Conservation (phyloP, 2,888 invertebrate species). For the Merodon equestris region DNA sequence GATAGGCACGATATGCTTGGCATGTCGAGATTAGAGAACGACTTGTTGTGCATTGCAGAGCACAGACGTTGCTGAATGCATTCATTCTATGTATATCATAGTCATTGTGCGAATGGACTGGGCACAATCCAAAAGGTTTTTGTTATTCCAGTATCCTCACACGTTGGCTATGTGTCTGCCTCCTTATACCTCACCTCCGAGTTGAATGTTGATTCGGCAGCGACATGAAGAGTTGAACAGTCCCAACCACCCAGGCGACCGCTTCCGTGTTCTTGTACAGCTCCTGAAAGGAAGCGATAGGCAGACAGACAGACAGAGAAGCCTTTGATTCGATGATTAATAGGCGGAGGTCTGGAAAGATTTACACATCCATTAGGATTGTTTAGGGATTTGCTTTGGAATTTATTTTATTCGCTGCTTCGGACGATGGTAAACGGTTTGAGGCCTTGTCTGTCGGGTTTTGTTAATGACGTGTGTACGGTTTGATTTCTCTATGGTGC, state of each 20-base stretch:
- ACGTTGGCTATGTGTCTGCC: constrained; percentile 31
- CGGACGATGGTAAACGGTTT: background rate
- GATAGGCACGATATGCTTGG: constrained; percentile 58
- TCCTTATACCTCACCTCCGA: constrained; percentile 1
- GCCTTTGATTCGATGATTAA: constrained; percentile 63
- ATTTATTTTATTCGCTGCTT: constrained; percentile 38
- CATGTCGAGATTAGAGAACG: constrained; percentile 47
- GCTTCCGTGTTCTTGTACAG: constrained; percentile 41
- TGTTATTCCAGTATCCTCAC: constrained; percentile 45
- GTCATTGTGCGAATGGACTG: constrained; percentile 34
- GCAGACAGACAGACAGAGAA: background rate
- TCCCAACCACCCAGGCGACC: constrained; percentile 1
- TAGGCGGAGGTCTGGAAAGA: constrained; percentile 54
- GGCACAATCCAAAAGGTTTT: too few relatives aligned
- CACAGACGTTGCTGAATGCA: constrained; percentile 24
- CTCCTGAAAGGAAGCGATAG: background rate
- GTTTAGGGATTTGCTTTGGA: constrained; percentile 56
- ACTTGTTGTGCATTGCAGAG: constrained; percentile 34
- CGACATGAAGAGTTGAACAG: constrained; percentile 22
- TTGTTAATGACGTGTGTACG: constrained; percentile 43
- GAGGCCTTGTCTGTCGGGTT: constrained; percentile 10
- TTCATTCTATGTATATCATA: constrained; percentile 55
- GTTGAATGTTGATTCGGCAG: constrained; percentile 33
- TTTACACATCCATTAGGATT: constrained; percentile 65
- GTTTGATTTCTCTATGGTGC: constrained; percentile 33